Evolutionary conservation across 1,140 invertebrate species (phyloP).

Genomic region (Dendroctonus valens): DNA sequence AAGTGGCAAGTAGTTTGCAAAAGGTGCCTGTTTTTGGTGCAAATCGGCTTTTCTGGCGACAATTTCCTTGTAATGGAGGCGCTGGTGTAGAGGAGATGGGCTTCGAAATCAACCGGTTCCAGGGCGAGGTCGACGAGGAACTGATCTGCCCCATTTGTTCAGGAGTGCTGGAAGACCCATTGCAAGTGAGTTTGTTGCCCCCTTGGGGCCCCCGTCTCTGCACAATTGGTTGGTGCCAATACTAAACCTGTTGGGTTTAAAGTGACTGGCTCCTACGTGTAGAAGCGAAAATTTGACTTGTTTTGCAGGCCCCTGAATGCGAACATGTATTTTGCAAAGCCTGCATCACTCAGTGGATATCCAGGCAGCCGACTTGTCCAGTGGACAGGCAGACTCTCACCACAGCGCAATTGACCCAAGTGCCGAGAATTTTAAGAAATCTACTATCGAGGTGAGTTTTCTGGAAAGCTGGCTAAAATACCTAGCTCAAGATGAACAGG

Average conservation of each 20-base stretch:
- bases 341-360: constrained; percentile 94
- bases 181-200: constrained; percentile 66
- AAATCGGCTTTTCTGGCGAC: constrained; percentile 1
- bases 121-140: constrained; percentile 90
- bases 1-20: neutral
- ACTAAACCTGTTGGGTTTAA: too few species aligned
- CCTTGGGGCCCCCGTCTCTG: neutral
- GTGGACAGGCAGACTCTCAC: constrained; percentile 88
- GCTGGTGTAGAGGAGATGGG: constrained; percentile 64
- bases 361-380: constrained; percentile 88
- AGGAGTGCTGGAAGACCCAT: constrained; percentile 83
- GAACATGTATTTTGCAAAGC: constrained; percentile 94
- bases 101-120: constrained; percentile 84
- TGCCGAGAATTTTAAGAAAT: constrained; percentile 89
- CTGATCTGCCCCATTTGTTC: constrained; percentile 90
- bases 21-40: constrained; percentile 1
- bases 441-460: constrained; percentile 70
- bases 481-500: neutral
- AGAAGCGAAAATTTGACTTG: too few species aligned
- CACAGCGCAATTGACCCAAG: constrained; percentile 80
- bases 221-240: too few species aligned
- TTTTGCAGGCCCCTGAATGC: constrained; percentile 81
- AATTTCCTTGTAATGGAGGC: constrained; percentile 30
- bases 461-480: neutral
- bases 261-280: too few species aligned